phyloP scores from a whole-genome alignment of 2,113 vertebrate genomes.

The Atractosteus spatula region DNA sequence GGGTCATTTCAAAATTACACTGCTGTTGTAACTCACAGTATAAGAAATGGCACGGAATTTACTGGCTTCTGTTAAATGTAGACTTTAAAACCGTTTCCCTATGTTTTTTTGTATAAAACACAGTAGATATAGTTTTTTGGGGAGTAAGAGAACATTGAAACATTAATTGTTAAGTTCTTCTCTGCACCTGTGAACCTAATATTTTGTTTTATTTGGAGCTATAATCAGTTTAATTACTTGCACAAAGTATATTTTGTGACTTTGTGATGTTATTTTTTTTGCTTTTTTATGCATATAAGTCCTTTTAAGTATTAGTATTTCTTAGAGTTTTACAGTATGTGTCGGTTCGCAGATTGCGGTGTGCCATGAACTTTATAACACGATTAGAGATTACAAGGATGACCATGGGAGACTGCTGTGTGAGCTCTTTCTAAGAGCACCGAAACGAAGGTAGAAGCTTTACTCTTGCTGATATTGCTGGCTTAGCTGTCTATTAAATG shows the following conservation, averaged over 20 bases:
- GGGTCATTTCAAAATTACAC: too few species aligned
- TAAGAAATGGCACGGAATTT: too few species aligned
- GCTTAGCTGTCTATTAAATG: too few species aligned
- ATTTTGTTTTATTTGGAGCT: not conserved
- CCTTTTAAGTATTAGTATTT: not conserved
- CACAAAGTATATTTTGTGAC: not conserved
- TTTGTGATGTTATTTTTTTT: not conserved
- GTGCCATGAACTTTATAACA: conserved; percentile 96
- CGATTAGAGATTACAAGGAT: conserved; percentile 95
- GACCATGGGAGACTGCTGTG: conserved; percentile 94
- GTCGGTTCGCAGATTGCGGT: conserved; percentile 83
- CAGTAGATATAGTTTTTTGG: too few species aligned
- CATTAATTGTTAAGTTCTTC: not conserved
- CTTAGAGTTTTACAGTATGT: conserved; percentile 10
- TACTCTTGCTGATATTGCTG: not conserved
- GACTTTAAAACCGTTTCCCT: too few species aligned
- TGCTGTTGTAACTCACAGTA: too few species aligned
- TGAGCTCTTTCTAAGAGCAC: conserved; percentile 95
- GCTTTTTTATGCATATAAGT: not conserved
- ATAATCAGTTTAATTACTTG: not conserved
- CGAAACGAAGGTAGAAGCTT: conserved; percentile 81
- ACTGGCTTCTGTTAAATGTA: too few species aligned
- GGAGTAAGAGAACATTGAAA: conserved; percentile 1
- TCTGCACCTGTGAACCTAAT: not conserved
- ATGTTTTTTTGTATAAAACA: too few species aligned